These are phyloP conservation scores for Archips crataeganus DNA, from an alignment of 2,888 invertebrate species.

Conservation along the genomic window DNA sequence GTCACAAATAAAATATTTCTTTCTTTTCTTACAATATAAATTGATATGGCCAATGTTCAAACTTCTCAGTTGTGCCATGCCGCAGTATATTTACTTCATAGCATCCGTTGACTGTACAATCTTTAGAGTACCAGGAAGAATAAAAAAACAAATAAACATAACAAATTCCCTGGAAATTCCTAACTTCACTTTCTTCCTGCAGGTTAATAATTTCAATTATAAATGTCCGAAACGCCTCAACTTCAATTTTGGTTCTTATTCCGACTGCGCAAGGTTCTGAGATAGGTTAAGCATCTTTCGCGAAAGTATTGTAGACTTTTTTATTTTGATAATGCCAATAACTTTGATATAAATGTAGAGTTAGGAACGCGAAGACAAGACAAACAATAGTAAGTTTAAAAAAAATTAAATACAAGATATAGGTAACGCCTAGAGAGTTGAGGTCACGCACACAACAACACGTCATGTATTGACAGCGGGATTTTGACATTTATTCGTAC, in stretches of 20 bases:
- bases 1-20: too few relatives aligned
- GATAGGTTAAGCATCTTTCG: neutral
- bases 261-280: neutral
- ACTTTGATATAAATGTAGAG: neutral
- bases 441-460: too few relatives aligned
- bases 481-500: too few relatives aligned
- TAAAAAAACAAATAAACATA: neutral
- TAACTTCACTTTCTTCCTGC: neutral
- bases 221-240: neutral
- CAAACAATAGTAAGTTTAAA: neutral
- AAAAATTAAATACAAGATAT: too few relatives aligned
- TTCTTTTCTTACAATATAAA: too few relatives aligned
- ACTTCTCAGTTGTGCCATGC: neutral
- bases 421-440: too few relatives aligned
- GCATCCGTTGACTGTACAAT: too few relatives aligned
- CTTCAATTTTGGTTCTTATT: neutral
- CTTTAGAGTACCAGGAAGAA: conserved; percentile 5
- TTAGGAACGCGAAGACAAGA: neutral
- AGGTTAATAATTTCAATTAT: neutral
- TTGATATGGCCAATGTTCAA: too few relatives aligned
- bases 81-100: too few relatives aligned
- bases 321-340: neutral
- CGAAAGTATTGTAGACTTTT: neutral
- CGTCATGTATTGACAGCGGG: too few relatives aligned
- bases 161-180: neutral